Base-by-base conservation (phyloP, 2,113 vertebrate species). In the Trichechus manatus region DNA sequence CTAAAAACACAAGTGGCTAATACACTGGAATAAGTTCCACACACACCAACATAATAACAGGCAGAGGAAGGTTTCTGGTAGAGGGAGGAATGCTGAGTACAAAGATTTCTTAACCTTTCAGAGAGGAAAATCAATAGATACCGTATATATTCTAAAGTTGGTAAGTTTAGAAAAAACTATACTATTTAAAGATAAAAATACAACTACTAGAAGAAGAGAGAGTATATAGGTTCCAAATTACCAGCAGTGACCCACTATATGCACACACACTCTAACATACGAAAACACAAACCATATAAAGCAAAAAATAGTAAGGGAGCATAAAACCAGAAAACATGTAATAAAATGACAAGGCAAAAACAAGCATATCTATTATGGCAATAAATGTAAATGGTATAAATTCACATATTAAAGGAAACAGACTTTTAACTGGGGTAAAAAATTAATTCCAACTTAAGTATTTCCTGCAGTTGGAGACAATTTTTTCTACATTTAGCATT, bases 161-260 rank as follows among this genome's bases (percentile, higher is more conserved):
- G 86, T 42, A 68, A 25, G 59, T 61, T 44, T 66, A 77, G 59
- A 44, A 93, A 93, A 68, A 56, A 8, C 3, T 2, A n/a, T 13
- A 80, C 44, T 80, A 79, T 74, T 80, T 74, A 68, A 66, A 94
- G 11, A 9, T 78, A 78, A 94, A 92, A 92, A 64, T 44, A 92
- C 9, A 89, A 44, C 22, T 25, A 47, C 79, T 80, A 64, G 36
- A 56, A 88, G 36, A 96, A 36, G 15, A 63, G 4, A 80, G 2
- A 75, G 7, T 31, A 3, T 25, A 74, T 74, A 53, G 50, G 23
- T 72, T 64, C 20, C 42, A 89, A 86, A 94, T 82, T 63, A 50
- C 23, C 27, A 72, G 23, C 39, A 33, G 14, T 66, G 59, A 27
- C 22, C 50, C 23, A 50, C n/a, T 44, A 9, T 44, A 77, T 15